These are phyloP conservation scores for Tachuris rubrigastra DNA, from an alignment of 2,113 vertebrate species.

Conservation along the genomic window DNA sequence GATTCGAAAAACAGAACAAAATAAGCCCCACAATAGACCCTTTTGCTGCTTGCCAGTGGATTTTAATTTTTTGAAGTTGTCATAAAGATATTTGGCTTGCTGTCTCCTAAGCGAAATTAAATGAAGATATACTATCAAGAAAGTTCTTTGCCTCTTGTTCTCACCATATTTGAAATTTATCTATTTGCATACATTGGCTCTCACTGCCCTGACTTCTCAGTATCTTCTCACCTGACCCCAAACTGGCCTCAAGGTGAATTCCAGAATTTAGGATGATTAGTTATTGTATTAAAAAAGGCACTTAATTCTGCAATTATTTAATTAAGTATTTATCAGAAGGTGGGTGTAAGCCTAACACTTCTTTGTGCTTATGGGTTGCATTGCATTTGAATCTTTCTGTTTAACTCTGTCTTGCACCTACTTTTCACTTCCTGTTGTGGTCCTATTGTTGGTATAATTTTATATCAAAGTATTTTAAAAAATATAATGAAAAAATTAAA, in stretches of 20 bases:
- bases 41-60: not conserved
- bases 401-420: not conserved
- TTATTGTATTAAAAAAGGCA: not conserved
- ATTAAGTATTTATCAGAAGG: not conserved
- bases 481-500: not conserved
- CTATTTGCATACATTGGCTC: fast-evolving
- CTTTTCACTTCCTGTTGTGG: not conserved
- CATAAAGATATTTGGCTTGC: not conserved
- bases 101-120: not conserved
- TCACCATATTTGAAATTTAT: not conserved
- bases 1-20: not conserved
- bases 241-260: not conserved
- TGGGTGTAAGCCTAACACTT: not conserved
- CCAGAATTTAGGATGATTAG: not conserved
- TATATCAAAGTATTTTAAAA: not conserved
- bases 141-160: not conserved
- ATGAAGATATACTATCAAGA: not conserved
- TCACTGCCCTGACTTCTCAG: not conserved
- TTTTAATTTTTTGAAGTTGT: not conserved
- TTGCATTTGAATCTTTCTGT: not conserved
- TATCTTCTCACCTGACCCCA: not conserved
- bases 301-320: not conserved
- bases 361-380: not conserved
- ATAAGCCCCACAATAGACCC: fast-evolving
- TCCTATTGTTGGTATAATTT: not conserved